Base-by-base conservation (phyloP, 1,140 invertebrate genomes). In the Ceratitis capitata region DNA sequence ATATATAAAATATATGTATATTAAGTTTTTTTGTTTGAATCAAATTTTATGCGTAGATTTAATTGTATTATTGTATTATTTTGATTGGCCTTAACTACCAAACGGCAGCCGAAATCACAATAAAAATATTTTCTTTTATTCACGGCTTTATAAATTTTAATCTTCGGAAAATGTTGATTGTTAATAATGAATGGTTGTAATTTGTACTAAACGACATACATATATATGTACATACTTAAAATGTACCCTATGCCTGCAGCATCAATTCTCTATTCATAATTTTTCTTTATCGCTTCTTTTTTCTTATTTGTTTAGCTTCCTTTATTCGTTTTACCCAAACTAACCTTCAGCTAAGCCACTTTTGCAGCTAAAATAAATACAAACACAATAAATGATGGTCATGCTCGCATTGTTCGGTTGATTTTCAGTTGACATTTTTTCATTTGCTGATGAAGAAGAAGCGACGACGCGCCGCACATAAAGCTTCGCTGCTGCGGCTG, bases 361-460 rank as follows among this genome's bases (percentile, higher is more conserved):
- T 35, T 47, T 78, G n/a, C 42, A 45, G 19, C n/a, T n/a, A 56
- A n/a, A 23, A 9, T 53, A 9, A 0, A 2, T 5, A n/a, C 51
- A 19, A n/a, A 19, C 9, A n/a, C 12, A 56, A 56, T 56, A 56
- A 56, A 56, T 56, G 51, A 56, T 56, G 51, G 3, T 56, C 23
- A 23, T 35, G 9, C 10, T 23, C 4, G 39, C 64, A 39, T 35
- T 74, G 39, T 78, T 78, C 23, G 69, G 32, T 10, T 23, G 39
- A n/a, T n/a, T 45, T 16, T 45, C 39, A 42, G 26, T 78, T 78
- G 69, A 78, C 69, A 78, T 78, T 78, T 78, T 26, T 78, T 78
- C 19, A n/a, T n/a, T n/a, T n/a, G n/a, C n/a, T n/a, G n/a, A n/a
- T n/a, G n/a, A n/a, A n/a, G 4, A n/a, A n/a, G n/a, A 56, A 56